Percentiles rank a stretch among this genome's conserved stretches.
Evolutionary conservation across 2,888 invertebrate species (phyloP).

Genomic region (Callinectes sapidus): DNA sequence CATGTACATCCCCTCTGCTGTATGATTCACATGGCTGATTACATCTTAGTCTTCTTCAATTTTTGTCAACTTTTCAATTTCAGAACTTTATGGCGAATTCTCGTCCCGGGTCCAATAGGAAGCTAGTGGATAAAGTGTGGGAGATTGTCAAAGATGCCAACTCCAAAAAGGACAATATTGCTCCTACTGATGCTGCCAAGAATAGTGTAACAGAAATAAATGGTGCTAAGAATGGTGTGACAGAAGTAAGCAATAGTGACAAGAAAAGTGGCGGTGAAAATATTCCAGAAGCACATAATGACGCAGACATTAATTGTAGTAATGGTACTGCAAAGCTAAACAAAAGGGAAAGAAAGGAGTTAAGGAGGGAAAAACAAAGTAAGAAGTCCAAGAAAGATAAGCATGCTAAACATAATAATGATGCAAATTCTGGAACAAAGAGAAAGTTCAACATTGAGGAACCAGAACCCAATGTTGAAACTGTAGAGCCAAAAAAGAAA

Average conservation of each 20-base stretch:
- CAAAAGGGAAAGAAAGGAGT: slow-evolving; percentile 76
- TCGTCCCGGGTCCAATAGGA: slow-evolving; percentile 77
- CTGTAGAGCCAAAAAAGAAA: slow-evolving; percentile 54
- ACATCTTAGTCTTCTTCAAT: not conserved
- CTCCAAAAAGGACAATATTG: slow-evolving; percentile 46
- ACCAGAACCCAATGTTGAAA: slow-evolving; percentile 37
- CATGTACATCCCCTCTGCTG: not conserved
- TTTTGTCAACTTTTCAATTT: not conserved
- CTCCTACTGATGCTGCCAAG: no score
- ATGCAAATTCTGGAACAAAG: not conserved
- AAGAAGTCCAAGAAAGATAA: slow-evolving; percentile 73
- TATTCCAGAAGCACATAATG: not conserved
- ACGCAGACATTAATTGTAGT: not conserved
- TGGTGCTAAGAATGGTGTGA: not conserved
- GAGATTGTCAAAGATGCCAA: slow-evolving; percentile 77
- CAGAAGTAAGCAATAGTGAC: not conserved
- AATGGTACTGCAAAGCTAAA: slow-evolving; percentile 74
- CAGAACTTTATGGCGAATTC: slow-evolving; percentile 78
- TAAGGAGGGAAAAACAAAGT: slow-evolving; percentile 66
- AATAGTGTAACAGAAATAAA: no score
- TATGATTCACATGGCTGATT: not conserved
- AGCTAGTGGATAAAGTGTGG: slow-evolving; percentile 83
- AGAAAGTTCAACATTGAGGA: slow-evolving; percentile 54
- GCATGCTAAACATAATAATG: slow-evolving; percentile 73
- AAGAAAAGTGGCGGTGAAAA: not conserved